A percentile compares a stretch with the other conserved stretches of the same genome.
These are phyloP conservation scores for Drosophila incognita DNA, from an alignment of 2,888 invertebrate genomes.

Conservation along the genomic window DNA sequence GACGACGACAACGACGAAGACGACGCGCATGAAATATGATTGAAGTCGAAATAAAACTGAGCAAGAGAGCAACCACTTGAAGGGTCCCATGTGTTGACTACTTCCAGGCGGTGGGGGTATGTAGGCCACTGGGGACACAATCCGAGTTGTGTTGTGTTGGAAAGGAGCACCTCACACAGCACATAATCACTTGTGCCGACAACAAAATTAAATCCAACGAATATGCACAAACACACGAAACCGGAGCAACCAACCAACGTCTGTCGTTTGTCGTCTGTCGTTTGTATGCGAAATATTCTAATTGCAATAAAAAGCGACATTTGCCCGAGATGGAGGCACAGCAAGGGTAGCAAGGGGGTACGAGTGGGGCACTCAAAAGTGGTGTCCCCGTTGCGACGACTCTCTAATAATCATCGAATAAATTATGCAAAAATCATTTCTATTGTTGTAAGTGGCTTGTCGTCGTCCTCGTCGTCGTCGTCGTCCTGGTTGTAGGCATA, in stretches of 20 bases:
- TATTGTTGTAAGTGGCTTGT: slow-evolving; percentile 79
- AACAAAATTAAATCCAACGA: slow-evolving; percentile 75
- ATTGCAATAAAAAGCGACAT: slow-evolving; percentile 79
- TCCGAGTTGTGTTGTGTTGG: slow-evolving; percentile 35
- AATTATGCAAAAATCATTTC: slow-evolving; percentile 85
- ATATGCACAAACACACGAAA: slow-evolving; percentile 74
- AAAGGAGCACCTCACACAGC: slow-evolving; percentile 56
- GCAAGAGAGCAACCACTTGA: slow-evolving; percentile 54
- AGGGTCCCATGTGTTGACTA: slow-evolving; percentile 65
- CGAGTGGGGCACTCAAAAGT: slow-evolving; percentile 49
- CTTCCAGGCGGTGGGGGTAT: slow-evolving; percentile 14
- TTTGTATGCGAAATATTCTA: slow-evolving; percentile 71
- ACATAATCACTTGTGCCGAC: slow-evolving; percentile 76
- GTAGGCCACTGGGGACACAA: slow-evolving; percentile 52
- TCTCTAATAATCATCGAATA: slow-evolving; percentile 85
- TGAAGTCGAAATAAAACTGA: slow-evolving; percentile 75
- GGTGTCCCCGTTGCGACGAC: slow-evolving; percentile 41
- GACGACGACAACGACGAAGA: slow-evolving; percentile 8
- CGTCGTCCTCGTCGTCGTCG: slow-evolving; percentile 23
- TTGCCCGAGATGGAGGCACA: slow-evolving; percentile 27
- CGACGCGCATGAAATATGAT: slow-evolving; percentile 72
- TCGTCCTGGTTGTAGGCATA: slow-evolving; percentile 3
- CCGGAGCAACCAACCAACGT: slow-evolving; percentile 45
- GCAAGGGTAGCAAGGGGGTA: slow-evolving; percentile 7
- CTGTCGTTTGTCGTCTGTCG: background rate